Evolutionary conservation across 2,797 vertebrate genomes (phyloP).

Genomic region (Percopsis omiscomaycus): DNA sequence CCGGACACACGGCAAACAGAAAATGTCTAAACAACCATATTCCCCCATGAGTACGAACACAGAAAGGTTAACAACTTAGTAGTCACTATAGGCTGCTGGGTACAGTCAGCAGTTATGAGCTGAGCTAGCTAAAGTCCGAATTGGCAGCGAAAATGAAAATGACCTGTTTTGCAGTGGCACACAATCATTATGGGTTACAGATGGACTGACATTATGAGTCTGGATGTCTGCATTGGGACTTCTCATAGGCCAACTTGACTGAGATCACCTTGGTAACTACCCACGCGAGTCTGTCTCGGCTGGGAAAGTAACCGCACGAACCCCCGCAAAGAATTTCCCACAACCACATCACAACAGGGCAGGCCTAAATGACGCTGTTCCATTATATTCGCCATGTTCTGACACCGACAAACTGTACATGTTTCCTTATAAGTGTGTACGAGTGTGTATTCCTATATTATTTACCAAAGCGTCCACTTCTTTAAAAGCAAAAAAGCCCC

Average conservation of each 20-base stretch:
- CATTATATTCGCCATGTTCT: slow-evolving; percentile 59
- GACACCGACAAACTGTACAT: slow-evolving; percentile 17
- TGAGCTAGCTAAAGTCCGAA: slow-evolving; percentile 56
- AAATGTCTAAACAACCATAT: slow-evolving; percentile 76
- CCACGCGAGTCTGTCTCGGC: slow-evolving; percentile 65
- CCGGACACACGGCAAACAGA: slow-evolving; percentile 59
- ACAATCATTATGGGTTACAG: slow-evolving; percentile 74
- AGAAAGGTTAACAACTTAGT: slow-evolving; percentile 67
- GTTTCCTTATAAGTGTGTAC: neutral
- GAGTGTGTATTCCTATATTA: neutral
- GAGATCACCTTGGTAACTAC: slow-evolving; percentile 74
- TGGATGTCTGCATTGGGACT: slow-evolving; percentile 72
- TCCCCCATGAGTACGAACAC: slow-evolving; percentile 64
- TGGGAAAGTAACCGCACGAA: slow-evolving; percentile 69
- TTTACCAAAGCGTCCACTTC: no score
- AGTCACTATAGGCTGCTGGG: slow-evolving; percentile 34
- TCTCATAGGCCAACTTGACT: slow-evolving; percentile 69
- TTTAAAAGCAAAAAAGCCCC: no score
- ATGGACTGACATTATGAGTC: slow-evolving; percentile 77
- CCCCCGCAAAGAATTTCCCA: slow-evolving; percentile 72
- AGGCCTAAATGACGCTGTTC: slow-evolving; percentile 50
- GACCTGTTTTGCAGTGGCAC: slow-evolving; percentile 70
- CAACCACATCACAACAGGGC: slow-evolving; percentile 69
- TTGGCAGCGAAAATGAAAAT: slow-evolving; percentile 71
- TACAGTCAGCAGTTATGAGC: slow-evolving; percentile 64